A percentile compares a stretch with the other conserved stretches of the same genome.
phyloP scores from a whole-genome alignment of 2,888 invertebrate genomes.

The Tubulanus polymorphus region DNA sequence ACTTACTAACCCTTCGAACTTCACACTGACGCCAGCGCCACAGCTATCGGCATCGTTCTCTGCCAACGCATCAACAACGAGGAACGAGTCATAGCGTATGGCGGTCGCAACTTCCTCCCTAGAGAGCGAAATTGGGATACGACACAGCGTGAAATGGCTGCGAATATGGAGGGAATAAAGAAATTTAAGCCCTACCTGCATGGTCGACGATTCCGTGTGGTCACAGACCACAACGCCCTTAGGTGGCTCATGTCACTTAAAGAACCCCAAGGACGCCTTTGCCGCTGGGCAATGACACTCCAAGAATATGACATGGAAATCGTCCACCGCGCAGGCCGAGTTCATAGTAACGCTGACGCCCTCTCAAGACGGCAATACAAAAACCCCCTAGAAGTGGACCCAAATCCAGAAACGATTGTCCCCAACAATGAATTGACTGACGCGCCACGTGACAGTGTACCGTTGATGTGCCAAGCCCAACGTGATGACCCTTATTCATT shows the following conservation, averaged over 20 bases:
- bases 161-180: not conserved
- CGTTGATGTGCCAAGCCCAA: not conserved
- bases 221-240: not conserved
- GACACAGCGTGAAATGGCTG: not conserved
- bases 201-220: not conserved
- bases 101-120: not conserved
- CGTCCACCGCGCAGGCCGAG: not conserved
- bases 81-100: not conserved
- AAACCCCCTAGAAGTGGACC: no score
- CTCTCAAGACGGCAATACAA: no score
- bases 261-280: not conserved
- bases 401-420: no score
- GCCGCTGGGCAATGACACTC: not conserved
- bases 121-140: not conserved
- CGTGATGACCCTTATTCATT: not conserved
- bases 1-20: conserved; percentile 10
- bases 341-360: not conserved
- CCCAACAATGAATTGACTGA: not conserved
- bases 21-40: not conserved
- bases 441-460: not conserved
- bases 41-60: not conserved
- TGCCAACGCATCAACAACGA: not conserved
- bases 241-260: not conserved
- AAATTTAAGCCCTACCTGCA: not conserved
- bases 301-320: conserved; percentile 6